Base-by-base conservation (phyloP, 2,888 invertebrate species). In the Blastobasis adustella region DNA sequence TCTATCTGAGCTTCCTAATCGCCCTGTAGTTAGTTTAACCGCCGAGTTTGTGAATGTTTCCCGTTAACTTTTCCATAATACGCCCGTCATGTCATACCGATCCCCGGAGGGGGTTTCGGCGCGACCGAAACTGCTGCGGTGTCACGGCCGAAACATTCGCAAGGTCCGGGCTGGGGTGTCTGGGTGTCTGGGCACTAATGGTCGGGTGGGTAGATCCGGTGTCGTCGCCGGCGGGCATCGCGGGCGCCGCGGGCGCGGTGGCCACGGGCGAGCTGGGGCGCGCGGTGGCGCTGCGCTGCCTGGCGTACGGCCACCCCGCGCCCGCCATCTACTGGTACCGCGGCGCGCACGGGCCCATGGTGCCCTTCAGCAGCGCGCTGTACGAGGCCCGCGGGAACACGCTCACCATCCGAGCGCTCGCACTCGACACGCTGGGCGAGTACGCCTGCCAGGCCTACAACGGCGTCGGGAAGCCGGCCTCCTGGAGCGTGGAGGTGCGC, bases 381-480 rank as follows among this genome's bases (percentile, higher is more conserved):
- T 95, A 92, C 73, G 94, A 95, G 71, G 93, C 94, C 57, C 90
- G 92, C 55, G 95, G 94, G 65, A 93, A 92, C 76, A 92, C 94
- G 1, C 88, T 98, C 46, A 89, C 92, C 54, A 95, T 98, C 67
- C 89, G 92, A 50, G 85, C 91, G 1, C 92, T 97, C 9, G 90
- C 91, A 41, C 67, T 93, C 23, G 90, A 92, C 5, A 94, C 94
- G 66, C 90, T 96, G 50, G 98, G 97, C 5, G 90, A 93, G 49
- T 98, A 98, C 82, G 94, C 93, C 5, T 98, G 98, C 71, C 94
- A 95, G 69, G 97, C 96, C 5, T 97, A 94, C 79, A 97, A 97
- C 71, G 96, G 95, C 3, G 73, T 91, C 6, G 93, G 93, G 8
- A 91, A 92, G 61, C 92, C 97, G 5, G 93, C 93, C 0, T 93